Evolutionary conservation across 2,797 vertebrate species (phyloP).

Genomic region (Arnoldichthys spilopterus): DNA sequence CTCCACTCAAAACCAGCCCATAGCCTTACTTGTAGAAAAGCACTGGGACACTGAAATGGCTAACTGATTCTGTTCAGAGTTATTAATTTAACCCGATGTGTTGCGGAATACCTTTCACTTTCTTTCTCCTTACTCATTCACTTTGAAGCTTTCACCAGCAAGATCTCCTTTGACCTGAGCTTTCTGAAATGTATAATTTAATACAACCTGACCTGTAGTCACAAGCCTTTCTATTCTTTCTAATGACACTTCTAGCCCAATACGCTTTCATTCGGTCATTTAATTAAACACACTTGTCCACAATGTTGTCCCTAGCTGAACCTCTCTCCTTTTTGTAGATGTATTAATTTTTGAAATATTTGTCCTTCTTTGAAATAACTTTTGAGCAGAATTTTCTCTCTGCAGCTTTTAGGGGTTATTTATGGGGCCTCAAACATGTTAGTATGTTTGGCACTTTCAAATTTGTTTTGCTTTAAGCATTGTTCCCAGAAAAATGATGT

Average conservation of each 20-base stretch:
- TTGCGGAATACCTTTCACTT: constrained; percentile 29
- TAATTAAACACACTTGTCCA: constrained; percentile 4
- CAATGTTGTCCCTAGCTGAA: constrained; percentile 7
- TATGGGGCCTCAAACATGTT: background rate
- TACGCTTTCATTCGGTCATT: background rate
- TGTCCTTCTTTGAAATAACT: constrained; percentile 1
- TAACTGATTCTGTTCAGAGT: constrained; percentile 7
- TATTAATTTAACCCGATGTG: constrained; percentile 29
- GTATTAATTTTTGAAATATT: background rate
- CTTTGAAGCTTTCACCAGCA: constrained; percentile 24
- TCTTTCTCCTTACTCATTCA: background rate
- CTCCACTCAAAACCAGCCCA: constrained; percentile 29
- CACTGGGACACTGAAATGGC: constrained; percentile 3
- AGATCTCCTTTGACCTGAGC: constrained; percentile 20
- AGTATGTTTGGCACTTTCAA: constrained; percentile 13
- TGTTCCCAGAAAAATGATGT: constrained; percentile 18
- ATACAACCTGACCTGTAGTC: constrained; percentile 20
- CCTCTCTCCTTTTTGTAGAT: background rate
- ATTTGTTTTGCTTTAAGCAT: background rate
- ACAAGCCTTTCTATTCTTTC: background rate
- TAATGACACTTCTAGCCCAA: constrained; percentile 5
- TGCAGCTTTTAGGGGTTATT: background rate
- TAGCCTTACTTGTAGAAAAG: constrained; percentile 13
- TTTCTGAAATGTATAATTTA: constrained; percentile 30
- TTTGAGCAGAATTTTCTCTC: constrained; percentile 1